Percentiles rank a stretch among this genome's conserved stretches.
phyloP scores from a whole-genome alignment of 2,797 vertebrate species.

The Heliangelus exortis region DNA sequence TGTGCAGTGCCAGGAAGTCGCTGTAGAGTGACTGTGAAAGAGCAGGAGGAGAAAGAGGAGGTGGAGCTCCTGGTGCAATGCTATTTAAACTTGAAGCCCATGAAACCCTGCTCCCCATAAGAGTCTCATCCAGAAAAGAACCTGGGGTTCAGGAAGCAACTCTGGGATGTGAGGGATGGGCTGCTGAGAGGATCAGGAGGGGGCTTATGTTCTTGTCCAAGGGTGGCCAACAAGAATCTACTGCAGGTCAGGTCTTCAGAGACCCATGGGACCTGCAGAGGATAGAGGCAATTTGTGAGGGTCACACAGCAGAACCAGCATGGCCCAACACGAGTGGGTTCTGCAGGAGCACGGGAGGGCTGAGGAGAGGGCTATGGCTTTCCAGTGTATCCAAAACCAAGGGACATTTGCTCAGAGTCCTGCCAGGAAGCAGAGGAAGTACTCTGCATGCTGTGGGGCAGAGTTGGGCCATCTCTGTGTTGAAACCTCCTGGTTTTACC shows the following conservation, averaged over 20 bases:
- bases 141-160: not conserved
- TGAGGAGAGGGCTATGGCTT: not conserved
- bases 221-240: fast-evolving
- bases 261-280: not conserved
- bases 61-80: not conserved
- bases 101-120: not conserved
- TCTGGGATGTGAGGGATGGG: fast-evolving
- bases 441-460: fast-evolving
- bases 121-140: not conserved
- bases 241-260: not conserved
- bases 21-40: not conserved
- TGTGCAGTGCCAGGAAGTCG: conserved; percentile 33
- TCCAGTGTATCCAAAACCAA: fast-evolving
- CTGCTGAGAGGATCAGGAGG: fast-evolving
- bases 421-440: not conserved
- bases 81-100: not conserved
- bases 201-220: fast-evolving
- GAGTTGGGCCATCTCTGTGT: not conserved
- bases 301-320: not conserved
- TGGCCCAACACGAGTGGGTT: fast-evolving
- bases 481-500: not conserved
- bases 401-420: fast-evolving
- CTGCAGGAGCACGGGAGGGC: fast-evolving
- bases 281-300: fast-evolving
- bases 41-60: not conserved